Evolutionary conservation across 1,140 invertebrate genomes (phyloP).

Genomic region (Mamestra configurata): DNA sequence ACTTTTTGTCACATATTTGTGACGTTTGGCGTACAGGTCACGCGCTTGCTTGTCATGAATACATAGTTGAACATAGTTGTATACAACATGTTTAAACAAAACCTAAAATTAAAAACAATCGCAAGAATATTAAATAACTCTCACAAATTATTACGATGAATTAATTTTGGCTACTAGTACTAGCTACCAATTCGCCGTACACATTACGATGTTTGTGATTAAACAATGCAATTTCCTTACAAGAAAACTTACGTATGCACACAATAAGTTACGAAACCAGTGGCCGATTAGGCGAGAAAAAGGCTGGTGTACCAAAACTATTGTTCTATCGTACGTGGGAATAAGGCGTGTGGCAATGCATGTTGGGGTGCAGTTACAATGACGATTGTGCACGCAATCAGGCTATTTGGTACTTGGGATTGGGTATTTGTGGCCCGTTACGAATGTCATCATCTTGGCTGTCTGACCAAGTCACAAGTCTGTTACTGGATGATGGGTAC

Average conservation of each 20-base stretch:
- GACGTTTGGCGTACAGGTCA: too few species aligned
- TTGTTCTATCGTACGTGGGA: slow-evolving; percentile 62
- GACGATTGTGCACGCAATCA: neutral
- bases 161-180: neutral
- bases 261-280: slow-evolving; percentile 66
- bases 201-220: slow-evolving; percentile 28
- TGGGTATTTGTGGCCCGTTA: too few species aligned
- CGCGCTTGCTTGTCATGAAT: too few species aligned
- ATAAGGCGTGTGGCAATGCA: slow-evolving; percentile 26
- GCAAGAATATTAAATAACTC: too few species aligned
- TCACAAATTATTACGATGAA: neutral
- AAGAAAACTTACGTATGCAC: slow-evolving; percentile 41
- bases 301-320: slow-evolving; percentile 53
- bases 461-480: too few species aligned
- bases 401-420: neutral
- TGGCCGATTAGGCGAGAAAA: slow-evolving; percentile 66
- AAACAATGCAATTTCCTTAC: slow-evolving; percentile 58
- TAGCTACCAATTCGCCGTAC: neutral
- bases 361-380: neutral
- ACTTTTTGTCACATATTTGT: too few species aligned
- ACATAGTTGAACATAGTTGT: too few species aligned
- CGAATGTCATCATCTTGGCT: too few species aligned
- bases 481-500: too few species aligned
- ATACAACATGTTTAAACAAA: too few species aligned
- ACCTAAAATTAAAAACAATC: too few species aligned